These are phyloP conservation scores for Calameuta pallipes DNA, from an alignment of 2,888 invertebrate genomes.

Conservation along the genomic window DNA sequence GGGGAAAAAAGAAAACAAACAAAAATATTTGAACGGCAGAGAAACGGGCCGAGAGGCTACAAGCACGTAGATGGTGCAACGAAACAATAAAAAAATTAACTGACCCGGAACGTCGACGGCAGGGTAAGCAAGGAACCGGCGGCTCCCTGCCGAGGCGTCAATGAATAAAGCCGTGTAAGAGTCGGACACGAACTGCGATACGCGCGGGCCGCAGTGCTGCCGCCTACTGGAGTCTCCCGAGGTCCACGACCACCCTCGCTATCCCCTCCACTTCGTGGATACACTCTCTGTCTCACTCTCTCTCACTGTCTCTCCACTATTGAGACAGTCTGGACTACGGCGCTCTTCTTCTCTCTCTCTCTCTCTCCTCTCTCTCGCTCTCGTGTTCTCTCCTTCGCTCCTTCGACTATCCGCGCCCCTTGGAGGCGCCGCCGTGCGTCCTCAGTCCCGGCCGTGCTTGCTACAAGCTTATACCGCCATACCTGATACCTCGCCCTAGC, in stretches of 20 bases:
- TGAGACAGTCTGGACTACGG: neutral
- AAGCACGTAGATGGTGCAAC: neutral
- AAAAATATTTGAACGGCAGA: constrained; percentile 4
- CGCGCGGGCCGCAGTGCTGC: constrained; percentile 65
- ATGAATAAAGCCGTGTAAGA: constrained; percentile 27
- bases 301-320: constrained; percentile 24
- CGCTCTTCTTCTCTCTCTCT: constrained; percentile 9
- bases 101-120: neutral
- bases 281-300: constrained; percentile 19
- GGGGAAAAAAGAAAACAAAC: neutral
- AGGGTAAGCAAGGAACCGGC: neutral
- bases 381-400: constrained; percentile 23
- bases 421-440: constrained; percentile 28
- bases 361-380: constrained; percentile 6
- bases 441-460: neutral
- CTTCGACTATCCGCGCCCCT: constrained; percentile 34
- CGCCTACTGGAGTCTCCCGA: constrained; percentile 59
- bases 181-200: constrained; percentile 57
- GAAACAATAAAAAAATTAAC: neutral
- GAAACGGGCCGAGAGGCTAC: constrained; percentile 23
- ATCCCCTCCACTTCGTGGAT: constrained; percentile 59
- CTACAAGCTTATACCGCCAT: constrained; percentile 33
- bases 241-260: constrained; percentile 55
- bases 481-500: constrained; percentile 24
- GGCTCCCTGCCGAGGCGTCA: constrained; percentile 22